phyloP scores from a whole-genome alignment of 2,113 vertebrate species.

The Echinops telfairi region DNA sequence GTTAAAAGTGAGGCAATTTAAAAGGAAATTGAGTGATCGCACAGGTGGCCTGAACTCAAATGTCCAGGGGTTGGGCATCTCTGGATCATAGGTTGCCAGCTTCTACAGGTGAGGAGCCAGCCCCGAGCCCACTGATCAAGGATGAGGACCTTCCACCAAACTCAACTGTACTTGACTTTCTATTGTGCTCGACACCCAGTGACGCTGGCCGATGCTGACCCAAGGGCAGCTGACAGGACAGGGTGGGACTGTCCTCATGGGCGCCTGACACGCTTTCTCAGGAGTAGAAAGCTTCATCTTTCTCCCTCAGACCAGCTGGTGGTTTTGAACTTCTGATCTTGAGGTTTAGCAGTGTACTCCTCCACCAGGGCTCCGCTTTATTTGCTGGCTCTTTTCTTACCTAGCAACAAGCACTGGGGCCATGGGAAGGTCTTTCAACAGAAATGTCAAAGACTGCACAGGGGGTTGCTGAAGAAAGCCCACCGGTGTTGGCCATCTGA shows the following conservation, averaged over 20 bases:
- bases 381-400: conserved; percentile 18
- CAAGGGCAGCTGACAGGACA: no score
- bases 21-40: conserved; percentile 4
- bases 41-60: neutral
- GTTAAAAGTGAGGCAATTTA: neutral
- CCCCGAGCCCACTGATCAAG: neutral
- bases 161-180: conserved; percentile 16
- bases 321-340: no score
- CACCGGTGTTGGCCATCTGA: neutral
- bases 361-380: neutral
- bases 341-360: no score
- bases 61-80: neutral
- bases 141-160: neutral
- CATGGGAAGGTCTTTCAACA: neutral
- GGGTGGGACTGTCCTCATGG: no score
- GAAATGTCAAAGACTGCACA: conserved; percentile 17
- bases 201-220: no score
- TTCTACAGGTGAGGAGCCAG: neutral
- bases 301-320: no score
- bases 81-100: neutral
- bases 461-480: neutral
- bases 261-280: no score
- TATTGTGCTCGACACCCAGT: neutral
- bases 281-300: no score
- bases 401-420: neutral